Base-by-base conservation (phyloP, 2,888 invertebrate genomes). In the Parnassius apollo region DNA sequence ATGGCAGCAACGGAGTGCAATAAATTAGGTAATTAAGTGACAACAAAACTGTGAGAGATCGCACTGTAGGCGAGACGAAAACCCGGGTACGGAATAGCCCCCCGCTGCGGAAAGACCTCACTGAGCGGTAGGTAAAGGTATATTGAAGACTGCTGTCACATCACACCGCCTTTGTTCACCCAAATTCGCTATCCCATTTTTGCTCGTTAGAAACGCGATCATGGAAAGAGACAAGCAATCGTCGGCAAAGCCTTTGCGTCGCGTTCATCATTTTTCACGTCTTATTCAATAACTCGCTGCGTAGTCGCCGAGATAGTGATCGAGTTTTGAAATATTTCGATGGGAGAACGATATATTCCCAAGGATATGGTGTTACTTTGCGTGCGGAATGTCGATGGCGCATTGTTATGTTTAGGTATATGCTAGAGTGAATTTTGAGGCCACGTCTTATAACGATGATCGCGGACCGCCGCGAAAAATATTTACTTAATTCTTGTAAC, bases 351-450 rank as follows among this genome's bases (percentile, higher is more conserved):
- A 71, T 77, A 80, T 82, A 86, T 91, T 91, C 91, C 88, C 90
- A 91, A 86, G 91, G 89, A 90, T 88, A 91, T 91, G 91, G 86
- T 89, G 88, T 91, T 91, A 90, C 91, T 88, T 86, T 76, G 91
- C 89, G 89, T 88, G 89, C 88, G 85, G 88, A 90, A 88, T 86
- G 87, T 76, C 77, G 78, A 71, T 57, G 62, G 67, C 68, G 65
- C 72, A 71, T 73, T 68, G 68, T 71, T 75, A 69, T 69, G 70
- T 66, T 66, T 70, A 65, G 69, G 65, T 66, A 69, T 60, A 64
- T 57, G 64, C 64, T 64, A 64, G 57, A 57, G 22, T 64, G 64
- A 60, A 57, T 57, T 64, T 64, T 60, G 64, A 53, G 64, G 64
- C 60, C 64, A 60, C 52, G 48, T 49, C 53, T 51, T 35, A 25